Base-by-base conservation (phyloP, 2,888 invertebrate genomes). In the Lepidochrysops patricia region DNA sequence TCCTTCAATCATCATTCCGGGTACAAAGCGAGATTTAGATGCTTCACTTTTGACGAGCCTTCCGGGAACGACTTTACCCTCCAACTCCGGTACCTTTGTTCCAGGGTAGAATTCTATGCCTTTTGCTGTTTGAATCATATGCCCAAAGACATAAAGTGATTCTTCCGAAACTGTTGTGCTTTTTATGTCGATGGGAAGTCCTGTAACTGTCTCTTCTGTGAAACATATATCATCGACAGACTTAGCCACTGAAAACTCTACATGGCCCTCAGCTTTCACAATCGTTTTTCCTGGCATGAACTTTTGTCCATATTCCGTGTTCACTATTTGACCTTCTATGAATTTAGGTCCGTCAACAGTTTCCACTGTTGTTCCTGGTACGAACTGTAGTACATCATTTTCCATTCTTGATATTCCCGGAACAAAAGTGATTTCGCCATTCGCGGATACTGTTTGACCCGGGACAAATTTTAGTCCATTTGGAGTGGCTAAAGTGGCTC, bases 31-130 rank as follows among this genome's bases (percentile, higher is more conserved):
- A 15, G 93, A 91, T 63, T 92, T 91, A 62, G 90, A 91, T 49
- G 83, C 82, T 62, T 91, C 91, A 66, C 90, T 91, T 67, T 91
- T 90, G 0, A 92, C 89, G 56, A 93, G 77, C 70, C 92, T 90
- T 60, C 93, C 93, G 0, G 93, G 92, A 0, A 93, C 91, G 19
- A 92, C 89, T 75, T 91, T 92, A 0, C 92, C 93, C 61, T 90
- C 90, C 48, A 82, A 68, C 70, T 79, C 80, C 1, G 91, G 90
- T 25, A 90, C 82, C 63, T 77, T 80, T 34, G 86, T 79, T 2
- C 92, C 92, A 0, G 93, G 93, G 68, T 91, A 91, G 70, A 93
- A 93, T 73, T 93, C 92, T 19, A 93, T 91, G 0, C 93, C 92
- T 60, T 91, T 90, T 9, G 84, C 79, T 4, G 92, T 91, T 77